Evolutionary conservation across 2,113 vertebrate genomes (phyloP).

Genomic region (Plestiodon gilberti): DNA sequence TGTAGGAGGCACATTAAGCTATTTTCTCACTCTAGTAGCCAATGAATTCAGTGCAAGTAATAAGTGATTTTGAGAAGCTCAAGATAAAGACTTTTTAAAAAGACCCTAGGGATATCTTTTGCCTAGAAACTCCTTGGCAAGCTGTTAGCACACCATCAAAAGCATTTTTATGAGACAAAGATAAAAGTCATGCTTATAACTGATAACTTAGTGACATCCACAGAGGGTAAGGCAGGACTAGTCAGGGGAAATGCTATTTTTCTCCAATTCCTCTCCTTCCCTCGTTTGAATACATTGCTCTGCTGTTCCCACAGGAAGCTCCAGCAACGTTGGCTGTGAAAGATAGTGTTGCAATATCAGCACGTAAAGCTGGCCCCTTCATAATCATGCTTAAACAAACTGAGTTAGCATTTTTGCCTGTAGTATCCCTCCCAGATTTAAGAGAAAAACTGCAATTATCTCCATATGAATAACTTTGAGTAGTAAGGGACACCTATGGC

Average conservation of each 20-base stretch:
- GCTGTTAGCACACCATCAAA: slow-evolving; percentile 3
- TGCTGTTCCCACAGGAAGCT: neutral
- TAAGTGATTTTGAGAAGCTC: slow-evolving; percentile 13
- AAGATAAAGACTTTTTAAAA: slow-evolving; percentile 14
- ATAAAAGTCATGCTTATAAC: slow-evolving; percentile 12
- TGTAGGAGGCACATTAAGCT: slow-evolving; percentile 14
- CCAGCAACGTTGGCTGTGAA: neutral
- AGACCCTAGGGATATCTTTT: neutral
- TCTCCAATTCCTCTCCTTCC: neutral
- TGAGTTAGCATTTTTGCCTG: neutral
- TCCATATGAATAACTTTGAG: neutral
- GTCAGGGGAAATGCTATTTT: neutral
- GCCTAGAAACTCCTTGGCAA: neutral
- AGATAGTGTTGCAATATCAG: neutral
- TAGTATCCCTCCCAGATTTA: neutral
- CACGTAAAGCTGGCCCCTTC: fast-evolving
- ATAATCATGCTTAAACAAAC: neutral
- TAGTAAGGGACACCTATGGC: neutral
- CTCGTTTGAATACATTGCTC: fast-evolving
- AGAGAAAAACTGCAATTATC: neutral
- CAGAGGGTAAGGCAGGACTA: neutral
- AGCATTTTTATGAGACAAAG: slow-evolving; percentile 13
- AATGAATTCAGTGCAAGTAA: slow-evolving; percentile 1
- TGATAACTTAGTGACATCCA: neutral
- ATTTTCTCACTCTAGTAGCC: neutral